Evolutionary conservation across 2,797 vertebrate genomes (phyloP).

Genomic region (Taenioides sp.): DNA sequence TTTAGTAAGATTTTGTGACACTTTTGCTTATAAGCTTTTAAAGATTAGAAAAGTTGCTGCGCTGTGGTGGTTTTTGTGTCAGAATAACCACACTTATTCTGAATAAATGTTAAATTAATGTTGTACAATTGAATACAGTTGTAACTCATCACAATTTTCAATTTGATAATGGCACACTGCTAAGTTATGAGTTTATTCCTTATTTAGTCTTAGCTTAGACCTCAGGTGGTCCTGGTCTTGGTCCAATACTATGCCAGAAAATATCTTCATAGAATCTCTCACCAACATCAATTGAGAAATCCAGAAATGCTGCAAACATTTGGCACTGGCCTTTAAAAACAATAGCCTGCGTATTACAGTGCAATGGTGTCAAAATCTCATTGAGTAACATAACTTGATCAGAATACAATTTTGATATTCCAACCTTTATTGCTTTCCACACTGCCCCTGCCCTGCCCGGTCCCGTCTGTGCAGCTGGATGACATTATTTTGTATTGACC

Average conservation of each 20-base stretch:
- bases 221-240: neutral
- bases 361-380: neutral
- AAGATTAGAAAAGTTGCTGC: too few species aligned
- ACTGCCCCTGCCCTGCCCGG: slow-evolving; percentile 3
- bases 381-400: neutral
- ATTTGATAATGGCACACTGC: too few species aligned
- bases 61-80: too few species aligned
- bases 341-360: neutral
- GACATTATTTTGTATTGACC: slow-evolving; percentile 38
- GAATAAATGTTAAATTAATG: too few species aligned
- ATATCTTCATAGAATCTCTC: neutral
- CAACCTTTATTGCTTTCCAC: neutral
- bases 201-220: neutral
- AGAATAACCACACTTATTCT: too few species aligned
- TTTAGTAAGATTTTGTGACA: too few species aligned
- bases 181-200: neutral
- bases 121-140: too few species aligned
- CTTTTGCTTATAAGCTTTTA: too few species aligned
- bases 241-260: neutral
- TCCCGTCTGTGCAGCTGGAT: slow-evolving; percentile 43
- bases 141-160: too few species aligned
- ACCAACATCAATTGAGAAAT: neutral
- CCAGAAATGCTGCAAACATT: neutral
- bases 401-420: neutral
- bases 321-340: neutral